Base-by-base conservation (phyloP, 2,797 vertebrate species). In the Poeciliopsis presidionis region DNA sequence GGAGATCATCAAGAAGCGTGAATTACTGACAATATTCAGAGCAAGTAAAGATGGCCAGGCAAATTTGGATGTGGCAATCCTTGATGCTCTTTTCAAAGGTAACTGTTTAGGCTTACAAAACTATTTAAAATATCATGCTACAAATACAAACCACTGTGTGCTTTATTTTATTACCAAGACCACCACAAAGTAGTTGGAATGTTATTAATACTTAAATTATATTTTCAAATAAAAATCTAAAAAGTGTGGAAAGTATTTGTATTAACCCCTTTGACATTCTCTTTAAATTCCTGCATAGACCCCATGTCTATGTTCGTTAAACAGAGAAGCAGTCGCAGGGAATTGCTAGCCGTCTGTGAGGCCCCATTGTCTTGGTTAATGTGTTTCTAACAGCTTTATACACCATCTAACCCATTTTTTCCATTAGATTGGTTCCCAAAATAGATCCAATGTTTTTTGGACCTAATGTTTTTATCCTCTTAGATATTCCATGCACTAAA, bases 11-110 rank as follows among this genome's bases (percentile, higher is more conserved):
- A 91, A 96, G 80, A 95, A 92, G 88, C 89, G 86, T 36, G 96
- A 98, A 57, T 92, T 99, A 84, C 93, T 99, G 90, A 98, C 98
- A 0, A 87, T 99, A 51, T 99, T 98, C 93, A 94, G 94, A 81
- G 94, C 96, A n/a, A 96, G 95, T 7, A 96, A 96, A 82, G 97
- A 96, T 0, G 94, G 93, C 59, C 96, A 97, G 25, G 93, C 95
- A 36, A 98, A 99, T 9, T 95, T 99, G 79, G 98, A 99, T 9
- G 95, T 99, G 79, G 97, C 98, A 67, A 98, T 99, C 88, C 96
- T 99, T 25, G 96, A 98, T 82, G 97, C 97, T 0, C 93, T 99
- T 41, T 93, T 99, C 39, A 99, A 99, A 97, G 98, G 98, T 47
- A 47, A 16, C 12, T 47, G 13, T 47, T 1, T 14, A 5, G 46